Conservation (phyloP, 1,140 invertebrate genomes). For the Sycobia sp. region DNA sequence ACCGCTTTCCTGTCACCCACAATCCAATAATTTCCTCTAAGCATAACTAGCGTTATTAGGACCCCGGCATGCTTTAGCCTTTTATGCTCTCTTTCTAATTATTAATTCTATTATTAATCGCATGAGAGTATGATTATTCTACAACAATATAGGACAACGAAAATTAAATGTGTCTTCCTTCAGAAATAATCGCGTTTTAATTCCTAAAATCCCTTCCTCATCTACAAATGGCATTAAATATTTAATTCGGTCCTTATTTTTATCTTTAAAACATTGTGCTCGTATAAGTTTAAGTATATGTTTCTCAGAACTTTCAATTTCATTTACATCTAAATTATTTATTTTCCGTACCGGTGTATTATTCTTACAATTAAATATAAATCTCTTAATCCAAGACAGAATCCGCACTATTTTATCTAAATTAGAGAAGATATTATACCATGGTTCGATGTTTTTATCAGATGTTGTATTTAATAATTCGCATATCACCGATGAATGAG, state of each 20-base stretch:
- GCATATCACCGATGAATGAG: too few relatives aligned
- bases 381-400: neutral
- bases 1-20: conserved; percentile 3
- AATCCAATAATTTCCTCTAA: conserved; percentile 32
- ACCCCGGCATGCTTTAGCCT: conserved; percentile 5
- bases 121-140: neutral
- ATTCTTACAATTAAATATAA: neutral
- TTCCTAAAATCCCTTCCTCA: conserved; percentile 31
- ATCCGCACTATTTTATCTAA: neutral
- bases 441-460: neutral
- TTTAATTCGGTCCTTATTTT: neutral
- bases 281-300: neutral
- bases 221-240: neutral
- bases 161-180: conserved; percentile 29
- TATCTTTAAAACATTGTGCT: neutral
- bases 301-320: neutral
- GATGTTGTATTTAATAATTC: neutral
- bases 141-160: neutral
- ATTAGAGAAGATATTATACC: neutral
- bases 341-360: neutral
- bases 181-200: too few relatives aligned
- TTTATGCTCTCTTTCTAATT: conserved; percentile 1
- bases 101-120: neutral
- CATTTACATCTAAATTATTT: neutral
- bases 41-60: conserved; percentile 7